phyloP scores from a whole-genome alignment of 2,113 vertebrate genomes.

The Garra rufa region DNA sequence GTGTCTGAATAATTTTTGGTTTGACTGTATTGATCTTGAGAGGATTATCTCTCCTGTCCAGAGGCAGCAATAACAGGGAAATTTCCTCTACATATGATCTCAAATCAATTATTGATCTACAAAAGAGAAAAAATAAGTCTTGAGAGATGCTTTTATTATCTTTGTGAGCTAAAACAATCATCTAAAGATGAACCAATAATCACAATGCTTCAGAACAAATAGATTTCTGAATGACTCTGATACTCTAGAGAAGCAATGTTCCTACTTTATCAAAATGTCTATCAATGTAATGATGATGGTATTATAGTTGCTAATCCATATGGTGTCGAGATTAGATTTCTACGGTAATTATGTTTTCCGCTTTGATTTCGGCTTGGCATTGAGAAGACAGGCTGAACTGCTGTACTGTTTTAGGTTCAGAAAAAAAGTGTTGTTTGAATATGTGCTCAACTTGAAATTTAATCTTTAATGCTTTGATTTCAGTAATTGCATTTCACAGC shows the following conservation, averaged over 20 bases:
- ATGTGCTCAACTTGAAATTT: conserved; percentile 1
- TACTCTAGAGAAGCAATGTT: conserved; percentile 9
- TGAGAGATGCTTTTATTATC: background rate
- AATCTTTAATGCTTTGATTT: conserved; percentile 13
- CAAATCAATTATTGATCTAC: conserved; percentile 12
- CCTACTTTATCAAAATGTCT: conserved; percentile 11
- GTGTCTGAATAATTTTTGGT: too few relatives aligned
- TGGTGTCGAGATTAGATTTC: conserved; percentile 1
- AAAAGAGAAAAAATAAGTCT: background rate
- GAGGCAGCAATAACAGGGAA: background rate
- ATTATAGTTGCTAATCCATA: conserved; percentile 29
- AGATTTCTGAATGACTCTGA: background rate
- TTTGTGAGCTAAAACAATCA: background rate
- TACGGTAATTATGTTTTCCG: conserved; percentile 11
- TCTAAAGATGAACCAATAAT: background rate
- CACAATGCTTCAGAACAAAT: background rate
- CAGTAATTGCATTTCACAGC: conserved; percentile 25
- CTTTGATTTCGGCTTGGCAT: conserved; percentile 18
- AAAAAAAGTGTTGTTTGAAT: background rate
- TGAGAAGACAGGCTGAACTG: background rate
- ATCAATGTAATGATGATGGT: conserved; percentile 16
- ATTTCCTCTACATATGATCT: background rate
- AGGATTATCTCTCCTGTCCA: background rate
- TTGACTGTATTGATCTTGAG: too few relatives aligned
- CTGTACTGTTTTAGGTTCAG: background rate